A percentile compares a stretch with the other conserved stretches of the same genome.
phyloP scores from a whole-genome alignment of 2,888 invertebrate genomes.

The Opisthograptis luteolata region DNA sequence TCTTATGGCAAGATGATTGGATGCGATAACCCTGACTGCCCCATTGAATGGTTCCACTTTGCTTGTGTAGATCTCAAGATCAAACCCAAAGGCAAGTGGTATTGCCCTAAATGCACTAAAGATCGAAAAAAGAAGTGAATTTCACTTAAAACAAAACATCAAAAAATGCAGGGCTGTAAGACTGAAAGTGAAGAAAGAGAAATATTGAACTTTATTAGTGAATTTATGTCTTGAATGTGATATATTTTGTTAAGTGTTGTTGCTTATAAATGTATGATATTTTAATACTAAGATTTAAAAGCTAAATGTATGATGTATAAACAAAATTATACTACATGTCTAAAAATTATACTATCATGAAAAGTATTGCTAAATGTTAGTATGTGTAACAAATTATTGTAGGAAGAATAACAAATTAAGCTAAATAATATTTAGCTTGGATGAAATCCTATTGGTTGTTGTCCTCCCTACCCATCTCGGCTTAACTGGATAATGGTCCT shows the following conservation, averaged over 20 bases:
- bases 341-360: too few species aligned
- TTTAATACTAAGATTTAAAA: slow-evolving; percentile 9
- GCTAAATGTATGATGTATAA: too few species aligned
- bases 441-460: too few species aligned
- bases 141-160: slow-evolving; percentile 59
- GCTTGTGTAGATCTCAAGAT: slow-evolving; percentile 95
- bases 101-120: slow-evolving; percentile 95
- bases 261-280: slow-evolving; percentile 15
- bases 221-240: slow-evolving; percentile 21
- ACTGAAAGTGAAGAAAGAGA: slow-evolving; percentile 75
- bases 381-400: too few species aligned
- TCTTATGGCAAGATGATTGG: slow-evolving; percentile 99
- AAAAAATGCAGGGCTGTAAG: slow-evolving; percentile 70
- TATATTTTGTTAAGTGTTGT: slow-evolving; percentile 23
- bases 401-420: too few species aligned
- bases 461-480: too few species aligned
- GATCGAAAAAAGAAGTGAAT: slow-evolving; percentile 91
- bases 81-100: slow-evolving; percentile 98
- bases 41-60: slow-evolving; percentile 98
- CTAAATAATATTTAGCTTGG: too few species aligned
- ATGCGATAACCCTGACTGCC: slow-evolving; percentile 95
- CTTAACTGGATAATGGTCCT: too few species aligned
- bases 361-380: too few species aligned
- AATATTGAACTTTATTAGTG: slow-evolving; percentile 43
- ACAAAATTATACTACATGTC: not conserved